Conservation (phyloP, 2,797 vertebrate genomes). For the Brachymystax lenok region DNA sequence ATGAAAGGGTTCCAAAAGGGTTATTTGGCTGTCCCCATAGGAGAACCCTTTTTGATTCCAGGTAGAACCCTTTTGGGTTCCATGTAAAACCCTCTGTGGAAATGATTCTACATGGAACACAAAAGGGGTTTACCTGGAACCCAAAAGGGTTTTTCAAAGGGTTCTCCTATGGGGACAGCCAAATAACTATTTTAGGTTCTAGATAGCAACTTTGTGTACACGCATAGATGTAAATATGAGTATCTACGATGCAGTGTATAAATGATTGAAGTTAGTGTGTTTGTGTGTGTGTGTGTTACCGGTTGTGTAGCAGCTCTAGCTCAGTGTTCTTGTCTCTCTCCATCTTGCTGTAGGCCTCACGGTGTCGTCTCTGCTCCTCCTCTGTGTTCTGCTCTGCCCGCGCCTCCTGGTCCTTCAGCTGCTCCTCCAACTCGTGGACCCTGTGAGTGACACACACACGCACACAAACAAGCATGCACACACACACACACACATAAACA, state of each 20-base stretch:
- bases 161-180: too few relatives aligned
- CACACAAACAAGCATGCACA: neutral
- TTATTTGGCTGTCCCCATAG: too few relatives aligned
- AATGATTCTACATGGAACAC: too few relatives aligned
- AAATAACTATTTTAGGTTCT: too few relatives aligned
- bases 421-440: conserved; percentile 94
- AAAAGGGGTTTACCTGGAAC: too few relatives aligned
- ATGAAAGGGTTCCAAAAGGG: too few relatives aligned
- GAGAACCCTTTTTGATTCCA: too few relatives aligned
- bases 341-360: conserved; percentile 87
- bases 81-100: too few relatives aligned
- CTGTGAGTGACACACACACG: conserved; percentile 60
- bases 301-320: conserved; percentile 87
- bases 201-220: too few relatives aligned
- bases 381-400: conserved; percentile 83
- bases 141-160: too few relatives aligned
- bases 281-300: conserved; percentile 71
- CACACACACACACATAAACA: neutral
- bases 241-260: neutral
- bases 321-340: conserved; percentile 89
- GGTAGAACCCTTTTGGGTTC: too few relatives aligned
- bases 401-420: conserved; percentile 93
- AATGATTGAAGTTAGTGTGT: neutral
- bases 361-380: conserved; percentile 83
- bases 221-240: too few relatives aligned